Conservation (phyloP, 2,797 vertebrate species). For the Smutsia gigantea region DNA sequence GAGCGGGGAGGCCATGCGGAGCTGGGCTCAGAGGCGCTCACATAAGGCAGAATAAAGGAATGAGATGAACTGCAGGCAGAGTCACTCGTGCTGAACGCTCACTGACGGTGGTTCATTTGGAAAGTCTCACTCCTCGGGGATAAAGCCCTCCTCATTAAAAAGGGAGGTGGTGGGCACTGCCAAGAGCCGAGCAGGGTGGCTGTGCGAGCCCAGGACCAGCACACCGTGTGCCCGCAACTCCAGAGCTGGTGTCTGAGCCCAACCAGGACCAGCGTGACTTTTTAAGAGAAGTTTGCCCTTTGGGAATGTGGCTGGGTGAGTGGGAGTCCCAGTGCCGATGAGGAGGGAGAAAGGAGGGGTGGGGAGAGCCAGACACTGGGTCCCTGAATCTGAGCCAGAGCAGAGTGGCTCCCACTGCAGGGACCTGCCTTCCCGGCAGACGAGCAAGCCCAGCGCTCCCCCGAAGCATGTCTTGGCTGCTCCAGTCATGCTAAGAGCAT, state of each 20-base stretch:
- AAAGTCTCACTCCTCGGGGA: background rate
- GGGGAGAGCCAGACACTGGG: background rate
- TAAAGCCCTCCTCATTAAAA: background rate
- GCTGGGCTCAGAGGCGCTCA: background rate
- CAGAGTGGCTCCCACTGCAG: fast-evolving
- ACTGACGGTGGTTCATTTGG: background rate
- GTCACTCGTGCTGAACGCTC: background rate
- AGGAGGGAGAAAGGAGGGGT: background rate
- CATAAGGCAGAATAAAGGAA: background rate
- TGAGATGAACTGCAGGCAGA: fast-evolving
- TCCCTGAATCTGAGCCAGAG: background rate
- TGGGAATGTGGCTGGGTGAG: fast-evolving
- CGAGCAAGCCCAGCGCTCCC: fast-evolving
- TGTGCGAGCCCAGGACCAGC: fast-evolving
- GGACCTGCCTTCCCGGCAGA: fast-evolving
- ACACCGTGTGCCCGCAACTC: fast-evolving
- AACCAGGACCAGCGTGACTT: fast-evolving
- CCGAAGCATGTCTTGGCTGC: fast-evolving
- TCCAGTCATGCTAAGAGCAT: background rate
- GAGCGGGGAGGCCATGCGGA: fast-evolving
- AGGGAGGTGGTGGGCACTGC: fast-evolving
- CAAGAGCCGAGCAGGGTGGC: background rate
- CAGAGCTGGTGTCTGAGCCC: fast-evolving
- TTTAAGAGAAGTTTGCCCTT: fast-evolving
- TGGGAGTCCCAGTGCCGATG: fast-evolving